A percentile compares a stretch with the other conserved stretches of the same genome.
phyloP scores from a whole-genome alignment of 1,140 invertebrate species.

The Lepidotrigona ventralis region DNA sequence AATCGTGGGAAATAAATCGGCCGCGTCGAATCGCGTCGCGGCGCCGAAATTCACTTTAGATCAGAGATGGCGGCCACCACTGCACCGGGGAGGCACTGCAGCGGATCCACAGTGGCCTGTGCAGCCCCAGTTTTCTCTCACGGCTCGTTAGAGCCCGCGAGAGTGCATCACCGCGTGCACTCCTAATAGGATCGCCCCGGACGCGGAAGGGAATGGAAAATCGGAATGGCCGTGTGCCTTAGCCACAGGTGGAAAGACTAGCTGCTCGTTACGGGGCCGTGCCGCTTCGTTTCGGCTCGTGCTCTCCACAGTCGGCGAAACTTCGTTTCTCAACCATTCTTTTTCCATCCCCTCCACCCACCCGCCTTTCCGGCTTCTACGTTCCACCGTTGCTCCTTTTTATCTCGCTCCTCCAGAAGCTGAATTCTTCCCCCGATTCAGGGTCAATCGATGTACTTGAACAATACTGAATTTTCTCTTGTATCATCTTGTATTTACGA shows the following conservation, averaged over 20 bases:
- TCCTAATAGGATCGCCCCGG: conserved; percentile 52
- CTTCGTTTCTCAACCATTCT: background rate
- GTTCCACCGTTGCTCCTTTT: background rate
- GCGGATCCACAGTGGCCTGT: background rate
- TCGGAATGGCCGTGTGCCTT: conserved; percentile 15
- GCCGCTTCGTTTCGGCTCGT: conserved; percentile 41
- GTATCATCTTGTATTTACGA: too few relatives aligned
- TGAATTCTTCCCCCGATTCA: background rate
- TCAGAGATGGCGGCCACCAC: conserved; percentile 46
- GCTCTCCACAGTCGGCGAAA: background rate
- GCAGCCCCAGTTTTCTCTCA: conserved; percentile 58
- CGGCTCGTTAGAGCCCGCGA: conserved; percentile 62
- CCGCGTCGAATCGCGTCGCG: conserved; percentile 44
- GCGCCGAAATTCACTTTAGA: conserved; percentile 67
- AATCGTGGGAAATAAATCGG: conserved; percentile 61
- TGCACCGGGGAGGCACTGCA: conserved; percentile 17
- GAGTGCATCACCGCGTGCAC: conserved; percentile 59
- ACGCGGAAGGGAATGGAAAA: conserved; percentile 39
- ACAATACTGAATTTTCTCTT: background rate
- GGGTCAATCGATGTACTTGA: background rate
- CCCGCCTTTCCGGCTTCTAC: background rate
- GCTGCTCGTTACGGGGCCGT: conserved; percentile 54
- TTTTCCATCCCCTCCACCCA: too few relatives aligned
- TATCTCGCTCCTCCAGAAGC: background rate
- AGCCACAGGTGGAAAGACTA: conserved; percentile 48